phyloP scores from a whole-genome alignment of 2,888 invertebrate species.

The Mesopsocus fuscifrons region DNA sequence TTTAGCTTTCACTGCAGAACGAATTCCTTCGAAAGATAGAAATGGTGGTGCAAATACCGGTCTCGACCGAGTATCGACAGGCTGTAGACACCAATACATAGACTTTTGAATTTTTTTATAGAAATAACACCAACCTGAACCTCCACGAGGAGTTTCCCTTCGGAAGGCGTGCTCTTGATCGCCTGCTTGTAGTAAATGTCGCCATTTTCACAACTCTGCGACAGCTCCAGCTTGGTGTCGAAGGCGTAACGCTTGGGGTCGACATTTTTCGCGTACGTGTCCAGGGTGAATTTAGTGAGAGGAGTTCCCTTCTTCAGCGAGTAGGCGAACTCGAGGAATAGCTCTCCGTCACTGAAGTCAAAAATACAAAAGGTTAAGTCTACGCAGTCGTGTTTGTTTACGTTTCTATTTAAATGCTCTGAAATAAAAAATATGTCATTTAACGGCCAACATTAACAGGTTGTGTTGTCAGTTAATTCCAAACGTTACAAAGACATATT shows the following conservation, averaged over 20 bases:
- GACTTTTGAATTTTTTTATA: slow-evolving; percentile 7
- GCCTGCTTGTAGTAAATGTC: background rate
- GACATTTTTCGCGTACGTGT: background rate
- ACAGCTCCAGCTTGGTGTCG: slow-evolving; percentile 9
- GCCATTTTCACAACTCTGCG: background rate
- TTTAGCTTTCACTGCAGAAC: too few relatives aligned
- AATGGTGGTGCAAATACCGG: too few relatives aligned
- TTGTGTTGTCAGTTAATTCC: too few relatives aligned
- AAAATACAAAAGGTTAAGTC: too few relatives aligned
- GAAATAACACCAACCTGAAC: slow-evolving; percentile 1
- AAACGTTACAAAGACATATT: too few relatives aligned
- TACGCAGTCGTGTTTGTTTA: too few relatives aligned
- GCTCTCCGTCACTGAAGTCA: slow-evolving; percentile 19
- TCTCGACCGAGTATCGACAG: too few relatives aligned
- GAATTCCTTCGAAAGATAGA: too few relatives aligned
- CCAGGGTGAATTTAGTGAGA: slow-evolving; percentile 11
- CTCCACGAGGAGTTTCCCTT: slow-evolving; percentile 3
- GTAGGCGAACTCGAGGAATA: slow-evolving; percentile 13
- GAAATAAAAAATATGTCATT: too few relatives aligned
- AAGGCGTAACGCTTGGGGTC: background rate
- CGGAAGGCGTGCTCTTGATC: background rate
- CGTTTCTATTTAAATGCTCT: too few relatives aligned
- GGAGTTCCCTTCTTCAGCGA: slow-evolving; percentile 13
- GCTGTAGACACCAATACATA: too few relatives aligned
- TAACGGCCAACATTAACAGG: too few relatives aligned